A percentile compares a stretch with the other conserved stretches of the same genome.
phyloP scores from a whole-genome alignment of 2,113 vertebrate species.

The Atlantisia rogersi region DNA sequence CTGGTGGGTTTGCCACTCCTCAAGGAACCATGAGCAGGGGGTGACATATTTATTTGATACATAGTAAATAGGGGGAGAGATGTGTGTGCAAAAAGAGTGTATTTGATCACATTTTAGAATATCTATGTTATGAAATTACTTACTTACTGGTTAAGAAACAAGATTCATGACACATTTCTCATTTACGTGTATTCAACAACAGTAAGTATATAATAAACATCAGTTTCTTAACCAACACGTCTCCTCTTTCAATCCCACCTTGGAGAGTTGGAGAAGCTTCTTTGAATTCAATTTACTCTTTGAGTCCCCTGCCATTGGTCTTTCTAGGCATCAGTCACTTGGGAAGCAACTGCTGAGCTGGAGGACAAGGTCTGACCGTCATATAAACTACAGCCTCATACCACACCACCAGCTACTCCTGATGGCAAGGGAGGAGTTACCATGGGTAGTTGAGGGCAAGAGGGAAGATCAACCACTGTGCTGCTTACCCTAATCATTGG shows the following conservation, averaged over 20 bases:
- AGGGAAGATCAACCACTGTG: rapidly evolving
- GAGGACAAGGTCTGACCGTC: neutral
- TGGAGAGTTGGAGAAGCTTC: neutral
- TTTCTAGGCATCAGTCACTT: neutral
- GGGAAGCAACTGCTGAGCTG: neutral
- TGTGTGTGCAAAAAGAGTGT: neutral
- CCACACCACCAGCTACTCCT: rapidly evolving
- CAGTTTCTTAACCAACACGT: neutral
- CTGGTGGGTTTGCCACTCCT: rapidly evolving
- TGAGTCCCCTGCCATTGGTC: neutral
- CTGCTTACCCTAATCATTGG: rapidly evolving
- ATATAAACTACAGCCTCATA: rapidly evolving
- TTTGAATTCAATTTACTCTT: neutral
- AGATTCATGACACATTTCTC: neutral
- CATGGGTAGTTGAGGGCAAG: neutral
- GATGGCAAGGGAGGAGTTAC: neutral
- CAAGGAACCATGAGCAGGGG: rapidly evolving
- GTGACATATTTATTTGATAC: neutral
- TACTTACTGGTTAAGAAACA: neutral
- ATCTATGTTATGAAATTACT: neutral
- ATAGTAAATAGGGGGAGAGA: neutral
- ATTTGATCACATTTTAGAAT: neutral
- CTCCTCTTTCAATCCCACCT: neutral
- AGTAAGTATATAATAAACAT: neutral
- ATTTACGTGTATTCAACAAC: neutral